phyloP scores from a whole-genome alignment of 2,797 vertebrate species.

The Pteronotus mesoamericanus region DNA sequence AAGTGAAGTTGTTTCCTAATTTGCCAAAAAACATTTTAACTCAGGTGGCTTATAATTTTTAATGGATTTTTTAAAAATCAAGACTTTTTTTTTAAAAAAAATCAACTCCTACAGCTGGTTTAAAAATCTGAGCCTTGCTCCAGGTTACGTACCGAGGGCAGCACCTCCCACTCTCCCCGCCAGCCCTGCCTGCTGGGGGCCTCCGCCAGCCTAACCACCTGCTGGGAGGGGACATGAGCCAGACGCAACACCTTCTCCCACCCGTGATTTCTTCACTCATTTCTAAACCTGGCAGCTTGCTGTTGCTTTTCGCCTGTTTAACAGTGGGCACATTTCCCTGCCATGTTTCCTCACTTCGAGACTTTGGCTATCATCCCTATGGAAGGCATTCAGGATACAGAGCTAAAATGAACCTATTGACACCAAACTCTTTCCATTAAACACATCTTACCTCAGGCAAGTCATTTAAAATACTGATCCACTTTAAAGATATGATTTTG shows the following conservation, averaged over 20 bases:
- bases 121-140: neutral
- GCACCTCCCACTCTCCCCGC: neutral
- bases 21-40: conserved; percentile 1
- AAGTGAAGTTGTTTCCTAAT: neutral
- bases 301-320: neutral
- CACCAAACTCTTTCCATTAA: neutral
- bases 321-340: neutral
- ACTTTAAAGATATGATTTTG: neutral
- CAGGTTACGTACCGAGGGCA: neutral
- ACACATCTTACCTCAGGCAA: neutral
- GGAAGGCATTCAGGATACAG: neutral
- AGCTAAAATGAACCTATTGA: neutral
- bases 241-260: neutral
- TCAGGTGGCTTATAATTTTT: neutral
- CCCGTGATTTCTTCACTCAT: neutral
- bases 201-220: too few relatives aligned
- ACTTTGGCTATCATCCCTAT: neutral
- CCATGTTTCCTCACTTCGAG: neutral
- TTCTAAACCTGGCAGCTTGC: neutral
- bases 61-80: too few relatives aligned
- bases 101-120: neutral
- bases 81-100: neutral
- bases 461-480: neutral
- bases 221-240: neutral
- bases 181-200: neutral